Conservation (phyloP, 1,140 invertebrate genomes). For the Zaprionus ghesquierei region DNA sequence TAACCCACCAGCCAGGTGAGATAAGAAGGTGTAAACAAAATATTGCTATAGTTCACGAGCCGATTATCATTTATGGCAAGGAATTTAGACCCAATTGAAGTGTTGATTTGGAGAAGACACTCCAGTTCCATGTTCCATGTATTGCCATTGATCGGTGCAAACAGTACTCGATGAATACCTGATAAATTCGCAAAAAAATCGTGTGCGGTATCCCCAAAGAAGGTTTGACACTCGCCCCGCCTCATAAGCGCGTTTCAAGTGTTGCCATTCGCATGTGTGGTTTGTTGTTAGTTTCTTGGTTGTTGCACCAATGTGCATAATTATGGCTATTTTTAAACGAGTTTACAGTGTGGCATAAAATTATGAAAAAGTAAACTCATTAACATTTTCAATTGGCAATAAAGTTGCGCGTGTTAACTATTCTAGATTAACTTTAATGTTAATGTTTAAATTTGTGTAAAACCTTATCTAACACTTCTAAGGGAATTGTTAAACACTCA, state of each 20-base stretch:
- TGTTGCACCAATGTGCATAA: neutral
- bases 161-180: neutral
- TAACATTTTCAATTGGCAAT: no score
- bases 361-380: neutral
- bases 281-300: neutral
- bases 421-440: no score
- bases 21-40: constrained; percentile 8
- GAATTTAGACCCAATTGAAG: constrained; percentile 14
- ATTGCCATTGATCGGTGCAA: neutral
- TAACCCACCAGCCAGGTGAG: neutral
- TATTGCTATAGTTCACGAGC: neutral
- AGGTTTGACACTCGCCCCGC: neutral
- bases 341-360: neutral
- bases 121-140: neutral
- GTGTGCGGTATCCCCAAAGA: neutral
- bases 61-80: neutral
- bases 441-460: no score
- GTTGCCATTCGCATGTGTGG: neutral
- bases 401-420: no score
- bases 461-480: no score
- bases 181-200: neutral
- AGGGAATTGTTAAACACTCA: no score
- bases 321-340: neutral
- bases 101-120: constrained; percentile 1
- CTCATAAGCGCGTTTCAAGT: neutral